These are phyloP conservation scores for Eulemur coronatus DNA, from an alignment of 2,797 vertebrate genomes.

Conservation along the genomic window DNA sequence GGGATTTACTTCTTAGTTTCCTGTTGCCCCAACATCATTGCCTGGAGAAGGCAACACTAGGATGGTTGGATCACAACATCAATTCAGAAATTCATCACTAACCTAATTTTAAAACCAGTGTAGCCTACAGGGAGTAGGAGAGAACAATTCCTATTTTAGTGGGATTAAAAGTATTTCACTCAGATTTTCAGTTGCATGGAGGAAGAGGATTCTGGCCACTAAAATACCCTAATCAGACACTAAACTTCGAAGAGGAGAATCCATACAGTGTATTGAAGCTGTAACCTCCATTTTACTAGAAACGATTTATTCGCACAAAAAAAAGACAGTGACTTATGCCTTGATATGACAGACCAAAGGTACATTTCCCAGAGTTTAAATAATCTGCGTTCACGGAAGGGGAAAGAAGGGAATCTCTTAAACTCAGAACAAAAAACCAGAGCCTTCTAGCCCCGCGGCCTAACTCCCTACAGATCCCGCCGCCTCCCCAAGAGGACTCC, in stretches of 20 bases:
- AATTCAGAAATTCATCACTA: background rate
- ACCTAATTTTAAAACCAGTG: background rate
- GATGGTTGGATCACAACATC: conserved; percentile 53
- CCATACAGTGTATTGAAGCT: conserved; percentile 83
- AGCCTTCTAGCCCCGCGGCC: conserved; percentile 76
- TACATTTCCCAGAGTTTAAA: conserved; percentile 86
- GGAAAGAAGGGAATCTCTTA: conserved; percentile 70
- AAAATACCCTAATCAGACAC: conserved; percentile 56
- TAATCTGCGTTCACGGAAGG: conserved; percentile 82
- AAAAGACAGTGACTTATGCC: conserved; percentile 85
- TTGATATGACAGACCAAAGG: conserved; percentile 80
- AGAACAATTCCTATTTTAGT: background rate
- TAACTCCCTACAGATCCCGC: conserved; percentile 80
- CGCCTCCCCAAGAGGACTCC: conserved; percentile 63
- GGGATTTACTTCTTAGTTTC: background rate
- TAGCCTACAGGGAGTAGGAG: background rate
- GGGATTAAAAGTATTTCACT: conserved; percentile 8
- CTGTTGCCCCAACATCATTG: background rate
- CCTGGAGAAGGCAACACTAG: conserved; percentile 59
- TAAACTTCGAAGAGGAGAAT: conserved; percentile 76
- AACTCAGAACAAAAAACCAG: conserved; percentile 80
- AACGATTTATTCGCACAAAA: conserved; percentile 87
- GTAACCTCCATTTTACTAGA: conserved; percentile 86
- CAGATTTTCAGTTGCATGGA: conserved; percentile 34
- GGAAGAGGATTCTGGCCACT: conserved; percentile 18